A percentile compares a stretch with the other conserved stretches of the same genome.
Evolutionary conservation across 2,797 vertebrate species (phyloP).

Genomic region (Oreochromis grahami): DNA sequence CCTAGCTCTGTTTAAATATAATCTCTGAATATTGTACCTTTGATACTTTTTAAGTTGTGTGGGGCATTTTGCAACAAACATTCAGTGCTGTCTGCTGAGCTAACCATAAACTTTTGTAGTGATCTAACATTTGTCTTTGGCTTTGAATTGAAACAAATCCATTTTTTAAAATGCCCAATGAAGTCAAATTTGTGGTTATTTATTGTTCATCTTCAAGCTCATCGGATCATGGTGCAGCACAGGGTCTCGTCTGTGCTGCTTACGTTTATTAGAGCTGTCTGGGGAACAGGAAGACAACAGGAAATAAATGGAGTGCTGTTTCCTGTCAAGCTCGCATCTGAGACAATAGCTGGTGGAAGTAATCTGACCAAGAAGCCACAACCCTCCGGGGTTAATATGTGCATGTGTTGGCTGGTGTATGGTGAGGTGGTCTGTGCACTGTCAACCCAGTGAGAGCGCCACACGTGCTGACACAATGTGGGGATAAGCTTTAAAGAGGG

Average conservation of each 20-base stretch:
- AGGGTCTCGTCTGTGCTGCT: neutral
- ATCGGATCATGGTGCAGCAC: neutral
- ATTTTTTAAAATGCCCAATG: neutral
- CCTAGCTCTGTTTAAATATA: neutral
- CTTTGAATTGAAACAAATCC: neutral
- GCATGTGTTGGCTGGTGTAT: neutral
- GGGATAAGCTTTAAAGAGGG: neutral
- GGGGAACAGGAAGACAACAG: slow-evolving; percentile 2
- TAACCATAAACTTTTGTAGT: neutral
- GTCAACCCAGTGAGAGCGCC: neutral
- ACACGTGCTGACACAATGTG: neutral
- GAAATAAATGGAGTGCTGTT: slow-evolving; percentile 39
- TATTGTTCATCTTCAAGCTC: neutral
- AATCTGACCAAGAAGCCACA: neutral
- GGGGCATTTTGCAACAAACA: neutral
- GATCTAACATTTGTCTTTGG: neutral
- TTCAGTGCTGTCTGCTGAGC: neutral
- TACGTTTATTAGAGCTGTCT: slow-evolving; percentile 4
- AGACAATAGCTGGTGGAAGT: slow-evolving; percentile 32
- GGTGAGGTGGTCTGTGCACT: slow-evolving; percentile 15
- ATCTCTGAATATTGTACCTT: neutral
- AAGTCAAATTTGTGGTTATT: neutral
- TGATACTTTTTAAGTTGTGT: neutral
- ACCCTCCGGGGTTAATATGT: neutral
- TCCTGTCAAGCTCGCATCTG: slow-evolving; percentile 35